phyloP scores from a whole-genome alignment of 2,113 vertebrate genomes.

The Tyrannus savana region DNA sequence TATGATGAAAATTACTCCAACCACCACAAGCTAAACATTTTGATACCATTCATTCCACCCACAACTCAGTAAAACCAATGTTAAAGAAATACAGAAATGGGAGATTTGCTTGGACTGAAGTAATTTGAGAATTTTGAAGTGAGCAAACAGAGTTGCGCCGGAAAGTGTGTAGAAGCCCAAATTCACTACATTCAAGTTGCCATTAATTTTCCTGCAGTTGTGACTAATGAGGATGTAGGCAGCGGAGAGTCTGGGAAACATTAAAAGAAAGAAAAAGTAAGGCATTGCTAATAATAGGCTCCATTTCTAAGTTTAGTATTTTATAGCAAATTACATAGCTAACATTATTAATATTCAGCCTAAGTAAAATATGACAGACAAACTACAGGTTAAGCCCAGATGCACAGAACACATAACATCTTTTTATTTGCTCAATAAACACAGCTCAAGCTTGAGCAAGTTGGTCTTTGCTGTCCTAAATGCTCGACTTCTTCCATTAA shows the following conservation, averaged over 20 bases:
- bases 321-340: not conserved
- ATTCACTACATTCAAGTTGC: not conserved
- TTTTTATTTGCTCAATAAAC: not conserved
- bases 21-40: not conserved
- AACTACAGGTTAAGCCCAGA: not conserved
- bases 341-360: not conserved
- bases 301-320: not conserved
- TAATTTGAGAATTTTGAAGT: not conserved
- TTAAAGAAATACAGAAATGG: conserved; percentile 1
- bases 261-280: not conserved
- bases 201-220: not conserved
- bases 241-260: not conserved
- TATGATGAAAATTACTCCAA: not conserved
- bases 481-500: not conserved
- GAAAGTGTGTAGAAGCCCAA: not conserved
- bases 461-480: not conserved
- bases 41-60: not conserved
- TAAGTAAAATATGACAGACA: not conserved
- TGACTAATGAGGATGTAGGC: not conserved
- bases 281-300: not conserved
- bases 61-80: not conserved
- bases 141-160: not conserved
- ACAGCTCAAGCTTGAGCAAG: not conserved
- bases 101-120: not conserved
- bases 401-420: not conserved